Evolutionary conservation across 2,888 invertebrate species (phyloP), one percentile per base, ranked within the genome.

Genomic region (Limnephilus lunatus): DNA sequence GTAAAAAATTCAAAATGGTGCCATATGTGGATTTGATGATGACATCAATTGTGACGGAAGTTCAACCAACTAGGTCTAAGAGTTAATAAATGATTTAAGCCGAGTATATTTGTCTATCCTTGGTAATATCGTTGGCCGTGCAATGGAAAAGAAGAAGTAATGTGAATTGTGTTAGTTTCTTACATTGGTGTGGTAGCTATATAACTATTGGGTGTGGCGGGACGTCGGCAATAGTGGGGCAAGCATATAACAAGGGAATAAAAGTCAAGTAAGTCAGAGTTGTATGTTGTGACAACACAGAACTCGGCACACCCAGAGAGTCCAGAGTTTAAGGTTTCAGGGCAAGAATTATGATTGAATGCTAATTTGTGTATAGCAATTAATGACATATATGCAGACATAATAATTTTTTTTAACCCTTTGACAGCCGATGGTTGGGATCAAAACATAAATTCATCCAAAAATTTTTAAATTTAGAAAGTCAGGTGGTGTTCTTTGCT

Each of bases 181-280:
- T 97, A 97, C 97, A 97, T 96, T 96, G 97, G 97, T 94, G 97
- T 97, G 95, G 97, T 96, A 95, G 96, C 96, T 94, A 96, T 95
- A 95, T 96, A 96, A 95, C 96, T 96, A 94, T 93, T 92, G 91
- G 91, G 90, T 91, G 85, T 85, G 90, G 95, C 94, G 95, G 94
- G 95, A 95, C 91, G 95, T 95, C 95, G 94, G 94, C 94, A 91
- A 94, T 94, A 95, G 95, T 90, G 94, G 94, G 91, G 94, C 96
- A 96, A 96, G 96, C 96, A 96, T 96, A 95, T 94, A 95, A 88
- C 87, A 92, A 48, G 91, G 92, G 93, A 92, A 92, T 48, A 93
- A 48, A 92, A 83, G 44, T 86, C 44, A 86, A 48, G 44, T 86
- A 86, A 86, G 86, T 86, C 86, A 39, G 68, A 68, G 68, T 68